Evolutionary conservation across 2,888 invertebrate genomes (phyloP), one percentile per base, ranked within the genome.

Genomic region (Drosophila leonis): DNA sequence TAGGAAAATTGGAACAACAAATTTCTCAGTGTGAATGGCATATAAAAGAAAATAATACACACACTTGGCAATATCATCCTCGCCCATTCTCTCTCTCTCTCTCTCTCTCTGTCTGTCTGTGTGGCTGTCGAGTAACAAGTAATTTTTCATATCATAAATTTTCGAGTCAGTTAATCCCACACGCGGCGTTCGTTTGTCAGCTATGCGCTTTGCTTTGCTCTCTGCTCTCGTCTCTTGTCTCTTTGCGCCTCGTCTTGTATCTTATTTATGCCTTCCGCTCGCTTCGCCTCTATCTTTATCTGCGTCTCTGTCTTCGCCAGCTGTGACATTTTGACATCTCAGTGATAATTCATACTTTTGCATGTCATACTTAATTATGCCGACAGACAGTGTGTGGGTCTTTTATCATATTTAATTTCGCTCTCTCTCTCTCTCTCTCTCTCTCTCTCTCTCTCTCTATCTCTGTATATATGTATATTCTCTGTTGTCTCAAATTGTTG

Each of bases 331-430:
- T 90, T 91, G 91, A 91, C 92, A 91, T 88, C 82, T 90, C 87
- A 88, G 91, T 90, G 92, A 91, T 91, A 91, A 91, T 92, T 91
- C 92, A 91, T 91, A 91, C 91, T 91, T 91, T 91, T 90, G 90
- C 90, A 86, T 91, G 92, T 91, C 92, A 91, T 86, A 90, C 90
- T 90, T 91, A 91, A 91, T 91, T 91, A 91, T 89, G 91, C 76
- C 84, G 87, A 82, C 88, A 88, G 85, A 77, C 83, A 80, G 69
- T 86, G 86, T 83, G 80, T 88, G 83, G 88, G 88, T 84, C 85
- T 84, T 84, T 84, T 84, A 84, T 84, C 84, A 85, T 88, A 88
- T 84, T 84, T 88, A 84, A 84, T 88, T 84, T 83, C 74, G 52
- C 69, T 60, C 27, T 33, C 29, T 33, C 51, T 37, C 31, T 46